Percentiles rank a stretch among this genome's conserved stretches.
Conservation (phyloP, 2,797 vertebrate species). For the Schizopygopsis malacanthus region DNA sequence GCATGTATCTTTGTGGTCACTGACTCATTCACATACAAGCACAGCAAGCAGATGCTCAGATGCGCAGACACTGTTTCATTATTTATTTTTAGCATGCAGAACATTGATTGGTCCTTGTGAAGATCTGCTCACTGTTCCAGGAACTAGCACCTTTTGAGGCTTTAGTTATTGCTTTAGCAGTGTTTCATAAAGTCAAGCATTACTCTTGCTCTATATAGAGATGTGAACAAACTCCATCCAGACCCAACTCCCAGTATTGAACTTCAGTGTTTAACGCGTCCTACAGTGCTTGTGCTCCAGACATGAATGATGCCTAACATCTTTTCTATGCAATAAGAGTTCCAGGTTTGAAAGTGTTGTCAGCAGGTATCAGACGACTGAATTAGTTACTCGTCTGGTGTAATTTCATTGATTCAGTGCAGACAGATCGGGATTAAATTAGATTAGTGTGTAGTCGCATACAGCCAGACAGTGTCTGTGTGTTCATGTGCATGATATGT, state of each 20-base stretch:
- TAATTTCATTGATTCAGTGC: slow-evolving; percentile 3
- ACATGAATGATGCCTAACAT: not conserved
- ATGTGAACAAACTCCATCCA: not conserved
- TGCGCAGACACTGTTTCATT: slow-evolving; percentile 13
- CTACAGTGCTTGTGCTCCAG: not conserved
- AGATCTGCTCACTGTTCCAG: slow-evolving; percentile 26
- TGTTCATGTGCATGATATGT: not conserved
- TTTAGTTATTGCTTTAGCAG: not conserved
- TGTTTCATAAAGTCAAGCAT: not conserved
- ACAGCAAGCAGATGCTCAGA: slow-evolving; percentile 6
- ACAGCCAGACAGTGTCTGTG: not conserved
- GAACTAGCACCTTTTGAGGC: slow-evolving; percentile 14
- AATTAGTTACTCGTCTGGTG: not conserved
- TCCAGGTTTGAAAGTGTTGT: slow-evolving; percentile 10
- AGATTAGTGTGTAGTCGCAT: slow-evolving; percentile 7
- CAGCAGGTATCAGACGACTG: not conserved
- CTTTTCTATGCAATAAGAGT: not conserved
- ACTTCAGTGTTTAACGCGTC: not conserved
- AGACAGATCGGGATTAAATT: slow-evolving; percentile 40
- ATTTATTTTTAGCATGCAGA: slow-evolving; percentile 37
- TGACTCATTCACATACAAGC: not conserved
- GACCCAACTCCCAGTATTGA: not conserved
- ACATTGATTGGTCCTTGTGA: slow-evolving; percentile 28
- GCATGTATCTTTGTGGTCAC: not conserved
- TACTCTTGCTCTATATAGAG: not conserved